Evolutionary conservation across 2,888 invertebrate genomes (phyloP), one percentile per base, ranked within the genome.

Genomic region (Lepidocyrtinus sp.): DNA sequence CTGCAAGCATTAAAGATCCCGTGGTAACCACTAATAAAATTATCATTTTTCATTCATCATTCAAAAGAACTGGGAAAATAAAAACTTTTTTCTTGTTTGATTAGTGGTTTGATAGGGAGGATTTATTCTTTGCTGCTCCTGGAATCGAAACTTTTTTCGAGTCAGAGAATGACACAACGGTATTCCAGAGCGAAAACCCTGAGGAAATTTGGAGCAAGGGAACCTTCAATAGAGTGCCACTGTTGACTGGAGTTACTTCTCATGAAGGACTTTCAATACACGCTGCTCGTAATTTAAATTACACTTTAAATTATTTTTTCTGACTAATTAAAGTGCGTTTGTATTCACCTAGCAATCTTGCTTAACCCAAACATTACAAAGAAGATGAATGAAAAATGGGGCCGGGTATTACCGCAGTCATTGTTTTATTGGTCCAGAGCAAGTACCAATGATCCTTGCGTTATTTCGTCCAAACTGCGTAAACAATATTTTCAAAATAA

Each of bases 351-450:
- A 77, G 80, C 72, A 15, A 65, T 74, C 19, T 19, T 71, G 1
- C 5, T 70, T n/a, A 65, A 67, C 27, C 62, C 78, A 7, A 73
- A 63, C 24, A 68, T 45, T 0, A 75, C 82, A 0, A 55, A 59
- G 12, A 69, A 61, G 50, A 65, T 81, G 21, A 77, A 81, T 27
- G 81, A 81, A n/a, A 61, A 81, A 19, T 81, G 81, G 81, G 76
- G 76, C n/a, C 67, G 70, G 9, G 64, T 77, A 12, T 72, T 69
- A 2, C 81, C 81, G 15, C 25, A 65, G 9, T 27, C 64, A 5
- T 70, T 81, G 1, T 70, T 73, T 12, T 81, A 70, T 65, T 59
- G 71, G 55, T 26, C 15, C 24, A 61, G 36, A 24, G 65, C 68
- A 1, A 25, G 64, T 1, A 63, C 69, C 5, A 21, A 65, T 1